Conservation (phyloP, 2,888 invertebrate species). For the Cryptus armator region DNA sequence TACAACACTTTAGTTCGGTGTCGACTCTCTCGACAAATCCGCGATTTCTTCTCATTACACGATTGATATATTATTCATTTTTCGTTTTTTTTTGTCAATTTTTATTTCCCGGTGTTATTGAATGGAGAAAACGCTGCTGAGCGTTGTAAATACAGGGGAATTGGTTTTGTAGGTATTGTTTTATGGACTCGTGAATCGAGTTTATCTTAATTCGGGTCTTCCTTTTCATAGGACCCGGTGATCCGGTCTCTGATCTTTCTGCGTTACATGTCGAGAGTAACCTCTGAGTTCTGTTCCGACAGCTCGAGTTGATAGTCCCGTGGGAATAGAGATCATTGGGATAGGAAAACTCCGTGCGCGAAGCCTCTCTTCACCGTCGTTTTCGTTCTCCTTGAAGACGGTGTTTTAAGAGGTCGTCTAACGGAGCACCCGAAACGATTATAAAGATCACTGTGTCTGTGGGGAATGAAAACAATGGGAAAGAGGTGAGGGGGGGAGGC, state of each 20-base stretch:
- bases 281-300: constrained; percentile 17
- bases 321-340: constrained; percentile 61
- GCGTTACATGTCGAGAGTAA: constrained; percentile 2
- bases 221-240: constrained; percentile 30
- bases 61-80: constrained; percentile 9
- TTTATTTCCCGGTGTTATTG: constrained; percentile 2
- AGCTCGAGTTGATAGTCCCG: constrained; percentile 23
- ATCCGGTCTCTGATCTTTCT: constrained; percentile 21
- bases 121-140: constrained; percentile 3
- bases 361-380: constrained; percentile 42
- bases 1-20: constrained; percentile 18
- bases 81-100: background rate
- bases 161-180: no score
- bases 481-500: constrained; percentile 48
- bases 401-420: constrained; percentile 61
- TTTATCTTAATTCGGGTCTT: constrained; percentile 17
- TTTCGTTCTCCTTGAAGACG: constrained; percentile 50
- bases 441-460: constrained; percentile 51
- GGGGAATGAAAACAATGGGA: constrained; percentile 56
- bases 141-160: no score
- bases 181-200: background rate
- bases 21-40: constrained; percentile 25
- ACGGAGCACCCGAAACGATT: constrained; percentile 64
- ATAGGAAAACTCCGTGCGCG: constrained; percentile 30
- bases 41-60: constrained; percentile 44